These are phyloP conservation scores for Telenomus remus DNA, from an alignment of 1,140 invertebrate species.

Conservation along the genomic window DNA sequence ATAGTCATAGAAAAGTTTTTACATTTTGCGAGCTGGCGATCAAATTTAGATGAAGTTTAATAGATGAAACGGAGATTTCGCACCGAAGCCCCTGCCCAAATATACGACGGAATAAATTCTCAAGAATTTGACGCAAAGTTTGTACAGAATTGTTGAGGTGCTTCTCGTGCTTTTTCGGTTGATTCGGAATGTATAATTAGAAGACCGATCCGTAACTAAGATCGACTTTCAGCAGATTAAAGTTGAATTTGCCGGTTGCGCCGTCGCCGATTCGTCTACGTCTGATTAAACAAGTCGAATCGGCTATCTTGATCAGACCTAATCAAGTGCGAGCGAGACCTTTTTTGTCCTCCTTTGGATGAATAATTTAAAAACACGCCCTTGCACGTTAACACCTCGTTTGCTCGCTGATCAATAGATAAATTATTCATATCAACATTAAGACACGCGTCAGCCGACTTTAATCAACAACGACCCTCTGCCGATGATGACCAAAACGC, in stretches of 20 bases:
- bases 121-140: too few relatives aligned
- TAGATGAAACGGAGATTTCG: background rate
- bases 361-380: background rate
- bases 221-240: too few relatives aligned
- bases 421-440: too few relatives aligned
- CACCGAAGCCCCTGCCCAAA: background rate
- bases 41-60: background rate
- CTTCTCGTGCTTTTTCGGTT: too few relatives aligned
- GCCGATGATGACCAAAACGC: background rate
- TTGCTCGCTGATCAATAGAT: too few relatives aligned
- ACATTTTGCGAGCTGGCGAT: background rate
- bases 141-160: too few relatives aligned
- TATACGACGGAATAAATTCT: background rate
- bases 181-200: too few relatives aligned
- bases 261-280: background rate
- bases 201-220: too few relatives aligned
- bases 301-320: background rate
- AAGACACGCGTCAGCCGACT: background rate
- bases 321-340: background rate
- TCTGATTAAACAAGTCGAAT: conserved; percentile 1
- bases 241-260: too few relatives aligned
- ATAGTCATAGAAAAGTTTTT: conserved; percentile 6
- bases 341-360: background rate
- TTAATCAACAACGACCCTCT: background rate
- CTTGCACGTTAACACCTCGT: too few relatives aligned